Evolutionary conservation across 2,888 invertebrate genomes (phyloP).

Genomic region (Nomada goodeniana): DNA sequence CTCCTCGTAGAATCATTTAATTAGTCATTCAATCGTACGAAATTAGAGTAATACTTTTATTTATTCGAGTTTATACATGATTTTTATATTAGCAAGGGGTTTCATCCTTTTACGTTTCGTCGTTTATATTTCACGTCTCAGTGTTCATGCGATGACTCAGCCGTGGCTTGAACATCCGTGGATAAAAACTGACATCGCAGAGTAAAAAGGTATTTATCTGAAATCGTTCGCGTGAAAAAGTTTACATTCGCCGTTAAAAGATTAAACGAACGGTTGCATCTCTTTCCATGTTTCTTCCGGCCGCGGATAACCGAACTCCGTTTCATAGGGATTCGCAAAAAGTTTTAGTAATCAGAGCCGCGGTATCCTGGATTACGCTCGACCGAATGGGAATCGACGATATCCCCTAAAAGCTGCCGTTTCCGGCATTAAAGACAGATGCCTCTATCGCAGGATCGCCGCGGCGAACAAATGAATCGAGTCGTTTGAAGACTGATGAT

Average conservation of each 20-base stretch:
- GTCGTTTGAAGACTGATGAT: slow-evolving; percentile 75
- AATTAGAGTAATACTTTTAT: no score
- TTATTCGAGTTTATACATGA: no score
- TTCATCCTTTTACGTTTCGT: neutral
- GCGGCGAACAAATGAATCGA: slow-evolving; percentile 62
- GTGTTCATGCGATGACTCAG: neutral
- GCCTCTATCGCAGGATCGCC: slow-evolving; percentile 67
- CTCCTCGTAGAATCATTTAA: no score
- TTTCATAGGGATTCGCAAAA: neutral
- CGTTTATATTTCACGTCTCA: neutral
- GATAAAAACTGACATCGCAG: neutral
- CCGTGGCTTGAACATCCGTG: neutral
- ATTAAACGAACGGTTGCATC: neutral
- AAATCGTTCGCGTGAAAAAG: neutral
- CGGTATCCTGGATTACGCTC: neutral
- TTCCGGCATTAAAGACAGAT: slow-evolving; percentile 69
- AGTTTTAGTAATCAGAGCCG: slow-evolving; percentile 8
- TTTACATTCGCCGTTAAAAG: neutral
- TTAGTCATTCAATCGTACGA: no score
- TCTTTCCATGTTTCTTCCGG: neutral
- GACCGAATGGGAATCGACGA: slow-evolving; percentile 4
- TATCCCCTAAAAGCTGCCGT: slow-evolving; percentile 24
- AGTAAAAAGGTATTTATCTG: neutral
- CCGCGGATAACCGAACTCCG: neutral
- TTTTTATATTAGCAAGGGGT: neutral